These are phyloP conservation scores for Sitodiplosis mosellana DNA, from an alignment of 1,140 invertebrate genomes.

Conservation along the genomic window DNA sequence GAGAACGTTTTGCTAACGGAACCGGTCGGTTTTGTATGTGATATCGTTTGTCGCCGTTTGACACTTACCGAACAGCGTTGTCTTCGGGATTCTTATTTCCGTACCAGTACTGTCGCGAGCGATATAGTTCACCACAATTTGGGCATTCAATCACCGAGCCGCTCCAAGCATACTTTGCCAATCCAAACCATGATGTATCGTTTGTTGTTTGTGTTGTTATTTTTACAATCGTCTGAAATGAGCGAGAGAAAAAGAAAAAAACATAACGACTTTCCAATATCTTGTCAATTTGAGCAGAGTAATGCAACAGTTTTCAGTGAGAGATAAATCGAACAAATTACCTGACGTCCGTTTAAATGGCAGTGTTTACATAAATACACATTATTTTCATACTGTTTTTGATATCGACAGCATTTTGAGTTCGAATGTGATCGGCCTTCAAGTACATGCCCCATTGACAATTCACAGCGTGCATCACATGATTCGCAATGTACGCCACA, in stretches of 20 bases:
- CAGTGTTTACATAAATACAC: constrained; percentile 51
- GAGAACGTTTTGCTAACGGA: too few species aligned
- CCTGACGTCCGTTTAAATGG: constrained; percentile 21
- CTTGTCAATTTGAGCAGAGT: neutral
- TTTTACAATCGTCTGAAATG: constrained; percentile 37
- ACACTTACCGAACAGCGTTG: constrained; percentile 31
- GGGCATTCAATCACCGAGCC: constrained; percentile 66
- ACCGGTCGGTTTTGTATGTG: too few species aligned
- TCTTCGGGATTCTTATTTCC: constrained; percentile 62
- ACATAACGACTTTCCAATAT: too few species aligned
- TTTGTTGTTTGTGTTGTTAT: constrained; percentile 35
- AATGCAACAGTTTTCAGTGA: neutral
- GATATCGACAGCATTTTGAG: constrained; percentile 42
- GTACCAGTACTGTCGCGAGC: constrained; percentile 69
- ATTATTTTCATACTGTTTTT: constrained; percentile 63
- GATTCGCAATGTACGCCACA: constrained; percentile 53
- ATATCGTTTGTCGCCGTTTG: too few species aligned
- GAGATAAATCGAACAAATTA: constrained; percentile 9
- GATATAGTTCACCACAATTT: constrained; percentile 64
- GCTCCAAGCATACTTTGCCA: constrained; percentile 63
- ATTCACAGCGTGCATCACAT: constrained; percentile 47
- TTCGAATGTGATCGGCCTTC: constrained; percentile 43
- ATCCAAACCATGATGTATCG: constrained; percentile 48
- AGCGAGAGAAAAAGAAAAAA: neutral
- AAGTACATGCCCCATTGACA: constrained; percentile 59